These are phyloP conservation scores for Tupaia tana DNA, from an alignment of 2,113 vertebrate genomes.

Conservation along the genomic window DNA sequence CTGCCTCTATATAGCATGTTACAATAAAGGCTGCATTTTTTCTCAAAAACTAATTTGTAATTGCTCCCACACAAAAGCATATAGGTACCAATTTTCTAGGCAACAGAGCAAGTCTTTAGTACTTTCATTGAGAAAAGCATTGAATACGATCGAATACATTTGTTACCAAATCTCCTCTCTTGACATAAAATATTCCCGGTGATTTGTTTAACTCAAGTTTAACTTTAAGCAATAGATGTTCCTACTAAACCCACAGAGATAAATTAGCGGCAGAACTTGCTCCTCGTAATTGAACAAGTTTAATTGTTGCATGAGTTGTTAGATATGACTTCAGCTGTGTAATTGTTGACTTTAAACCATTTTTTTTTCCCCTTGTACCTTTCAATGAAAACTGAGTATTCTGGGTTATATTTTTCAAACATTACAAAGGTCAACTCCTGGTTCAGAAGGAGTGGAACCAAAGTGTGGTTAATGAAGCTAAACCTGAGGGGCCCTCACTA, in stretches of 20 bases:
- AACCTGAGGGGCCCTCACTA: background rate
- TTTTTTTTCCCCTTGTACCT: background rate
- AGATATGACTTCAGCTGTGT: background rate
- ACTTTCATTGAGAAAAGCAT: background rate
- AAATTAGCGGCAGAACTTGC: background rate
- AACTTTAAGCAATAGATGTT: constrained; percentile 39
- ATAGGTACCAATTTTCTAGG: background rate
- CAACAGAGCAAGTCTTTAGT: background rate
- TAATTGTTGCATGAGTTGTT: background rate
- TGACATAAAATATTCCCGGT: background rate
- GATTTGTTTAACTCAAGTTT: background rate
- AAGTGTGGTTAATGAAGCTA: background rate
- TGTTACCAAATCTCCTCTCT: background rate
- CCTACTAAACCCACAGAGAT: background rate
- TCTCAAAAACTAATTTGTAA: background rate
- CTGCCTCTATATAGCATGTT: background rate
- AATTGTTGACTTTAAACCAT: background rate
- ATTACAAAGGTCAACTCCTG: background rate
- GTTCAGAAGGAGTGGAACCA: background rate
- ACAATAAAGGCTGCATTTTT: background rate
- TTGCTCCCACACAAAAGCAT: background rate
- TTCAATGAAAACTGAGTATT: background rate
- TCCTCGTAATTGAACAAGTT: background rate
- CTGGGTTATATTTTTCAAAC: constrained; percentile 27
- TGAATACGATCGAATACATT: background rate